Base-by-base conservation (phyloP, 2,797 vertebrate species). In the Graptemys geographica region DNA sequence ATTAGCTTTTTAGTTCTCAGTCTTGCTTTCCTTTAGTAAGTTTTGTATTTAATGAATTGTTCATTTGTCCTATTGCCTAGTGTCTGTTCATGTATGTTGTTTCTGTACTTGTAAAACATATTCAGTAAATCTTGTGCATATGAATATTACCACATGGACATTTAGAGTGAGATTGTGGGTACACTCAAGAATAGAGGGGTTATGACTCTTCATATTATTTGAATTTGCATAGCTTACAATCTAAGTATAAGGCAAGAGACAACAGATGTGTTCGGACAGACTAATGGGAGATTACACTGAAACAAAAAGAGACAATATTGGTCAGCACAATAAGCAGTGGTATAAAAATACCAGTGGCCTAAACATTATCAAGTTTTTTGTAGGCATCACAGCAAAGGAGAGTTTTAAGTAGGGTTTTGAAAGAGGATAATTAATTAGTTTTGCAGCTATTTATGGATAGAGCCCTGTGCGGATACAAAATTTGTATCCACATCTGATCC, bases 1-100 rank as follows among this genome's bases (percentile, higher is more conserved):
- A 94, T 79, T 55, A 89, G 16, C 7, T 4, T 79, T 89, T 90
- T 72, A 94, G 4, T 90, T 25, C 19, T 92, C 12, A 69, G 86
- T 93, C 23, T 88, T 19, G 79, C 49, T 94, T 94, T 87, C 31
- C 8, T 4, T 90, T 31, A 83, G 8, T 51, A 82, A 62, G 3
- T 85, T n/a, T 88, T 41, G 27, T 7, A 59, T 47, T 94, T 90
- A 92, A 88, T 56, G 62, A 88, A 27, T 92, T 87, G 47, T 81
- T 79, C 52, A 33, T 80, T 23, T 37, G 49, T 87, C 25, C n/a
- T 37, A 57, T 37, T 87, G 49, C 19, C 69, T 4, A 78, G 8
- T 72, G 8, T 41, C 37, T 72, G 11, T 37, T 23, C 37, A 21
- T 19, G 37, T 72, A 13, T 11, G 51, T 44, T 81, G 12, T 56